Conservation (phyloP, 1,140 invertebrate genomes). For the Eriocheir sinensis region DNA sequence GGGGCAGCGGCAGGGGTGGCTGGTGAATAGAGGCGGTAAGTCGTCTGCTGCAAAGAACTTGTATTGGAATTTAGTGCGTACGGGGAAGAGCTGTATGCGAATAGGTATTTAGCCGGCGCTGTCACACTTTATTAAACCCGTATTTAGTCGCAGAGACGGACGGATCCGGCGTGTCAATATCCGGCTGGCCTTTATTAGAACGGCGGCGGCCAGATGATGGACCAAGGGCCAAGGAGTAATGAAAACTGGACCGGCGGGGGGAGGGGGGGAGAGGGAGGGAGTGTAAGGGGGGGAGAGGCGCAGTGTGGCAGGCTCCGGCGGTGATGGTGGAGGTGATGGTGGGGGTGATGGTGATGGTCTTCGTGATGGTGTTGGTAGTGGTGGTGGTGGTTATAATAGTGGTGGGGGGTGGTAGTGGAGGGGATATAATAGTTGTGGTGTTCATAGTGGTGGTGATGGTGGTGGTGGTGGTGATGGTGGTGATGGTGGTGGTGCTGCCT, state of each 20-base stretch:
- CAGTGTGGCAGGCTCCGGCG: background rate
- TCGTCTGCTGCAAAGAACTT: slow-evolving; percentile 67
- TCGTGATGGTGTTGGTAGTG: slow-evolving; percentile 40
- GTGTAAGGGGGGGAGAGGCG: background rate
- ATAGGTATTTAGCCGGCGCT: slow-evolving; percentile 70
- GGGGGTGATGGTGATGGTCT: slow-evolving; percentile 8
- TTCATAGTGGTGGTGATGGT: background rate
- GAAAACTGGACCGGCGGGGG: background rate
- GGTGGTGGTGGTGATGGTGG: background rate
- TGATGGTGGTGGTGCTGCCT: background rate
- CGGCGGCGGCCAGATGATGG: slow-evolving; percentile 18
- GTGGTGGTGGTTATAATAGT: background rate
- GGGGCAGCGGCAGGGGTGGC: background rate
- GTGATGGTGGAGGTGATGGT: background rate
- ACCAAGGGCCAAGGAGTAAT: slow-evolving; percentile 6
- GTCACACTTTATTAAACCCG: slow-evolving; percentile 70
- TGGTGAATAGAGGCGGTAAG: slow-evolving; percentile 55
- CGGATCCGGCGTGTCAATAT: slow-evolving; percentile 46
- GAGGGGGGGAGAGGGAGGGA: background rate
- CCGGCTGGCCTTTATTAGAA: slow-evolving; percentile 38
- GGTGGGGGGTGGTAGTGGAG: background rate
- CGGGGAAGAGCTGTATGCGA: slow-evolving; percentile 60
- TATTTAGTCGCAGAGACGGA: slow-evolving; percentile 65
- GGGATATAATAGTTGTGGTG: background rate
- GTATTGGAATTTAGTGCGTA: slow-evolving; percentile 73